Percentiles rank a stretch among this genome's conserved stretches.
phyloP scores from a whole-genome alignment of 2,888 invertebrate species.

The Eupithecia pulchellata region DNA sequence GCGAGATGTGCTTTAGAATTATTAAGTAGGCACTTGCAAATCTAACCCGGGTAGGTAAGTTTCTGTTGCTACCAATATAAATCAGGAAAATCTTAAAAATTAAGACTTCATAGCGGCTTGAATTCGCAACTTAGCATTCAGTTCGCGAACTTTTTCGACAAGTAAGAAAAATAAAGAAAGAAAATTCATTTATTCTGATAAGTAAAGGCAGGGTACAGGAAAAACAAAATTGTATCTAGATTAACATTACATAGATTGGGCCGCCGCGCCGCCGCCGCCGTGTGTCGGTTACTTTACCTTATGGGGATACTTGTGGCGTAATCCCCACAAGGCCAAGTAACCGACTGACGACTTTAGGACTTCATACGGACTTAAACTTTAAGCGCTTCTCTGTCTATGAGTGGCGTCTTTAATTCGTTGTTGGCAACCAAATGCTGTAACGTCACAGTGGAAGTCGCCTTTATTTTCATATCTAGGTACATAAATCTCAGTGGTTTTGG shows the following conservation, averaged over 20 bases:
- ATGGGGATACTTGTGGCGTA: too few species aligned
- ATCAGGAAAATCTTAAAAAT: not conserved
- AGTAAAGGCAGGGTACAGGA: too few species aligned
- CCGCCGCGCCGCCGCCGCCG: too few species aligned
- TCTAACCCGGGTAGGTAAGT: not conserved
- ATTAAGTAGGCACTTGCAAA: constrained; percentile 30
- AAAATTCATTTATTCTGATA: too few species aligned
- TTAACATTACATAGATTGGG: too few species aligned
- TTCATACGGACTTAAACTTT: not conserved
- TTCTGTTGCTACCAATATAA: not conserved
- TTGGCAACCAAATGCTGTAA: not conserved
- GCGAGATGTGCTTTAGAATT: constrained; percentile 39
- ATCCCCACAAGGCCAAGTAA: not conserved
- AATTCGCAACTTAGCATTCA: too few species aligned
- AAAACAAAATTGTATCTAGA: too few species aligned
- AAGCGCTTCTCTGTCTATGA: not conserved
- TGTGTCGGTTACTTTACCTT: too few species aligned
- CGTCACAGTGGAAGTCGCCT: not conserved
- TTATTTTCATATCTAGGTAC: not conserved
- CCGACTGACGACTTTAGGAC: not conserved
- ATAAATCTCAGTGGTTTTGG: not conserved
- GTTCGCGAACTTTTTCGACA: too few species aligned
- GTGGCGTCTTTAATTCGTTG: not conserved
- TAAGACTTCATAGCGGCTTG: not conserved
- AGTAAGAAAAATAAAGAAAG: too few species aligned